Evolutionary conservation across 2,113 vertebrate genomes (phyloP), one percentile per base, ranked within the genome.

Genomic region (Triplophysa rosa): DNA sequence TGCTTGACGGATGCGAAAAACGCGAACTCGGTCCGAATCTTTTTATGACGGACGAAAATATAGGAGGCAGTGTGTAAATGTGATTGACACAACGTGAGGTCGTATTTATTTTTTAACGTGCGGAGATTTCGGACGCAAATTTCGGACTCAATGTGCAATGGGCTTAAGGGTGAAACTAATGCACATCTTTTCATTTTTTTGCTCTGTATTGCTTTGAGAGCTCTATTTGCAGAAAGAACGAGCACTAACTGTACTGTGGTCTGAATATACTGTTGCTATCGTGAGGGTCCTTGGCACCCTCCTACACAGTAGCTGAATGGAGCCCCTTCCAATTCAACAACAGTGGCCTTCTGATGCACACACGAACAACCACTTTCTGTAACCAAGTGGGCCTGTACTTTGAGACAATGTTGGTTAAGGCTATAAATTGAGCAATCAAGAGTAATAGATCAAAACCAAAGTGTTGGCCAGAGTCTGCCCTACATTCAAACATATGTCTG

Each of bases 221-320:
- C 1, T 33, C 17, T 26, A 72, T 37, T 23, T 40, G 52, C 69
- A 71, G 11, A 21, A 21, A 70, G 47, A n/a, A 47, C 23, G 56
- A 49, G 2, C 67, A 23, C 69, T 58, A n/a, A 65, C 45, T 61
- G 33, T 58, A 21, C 42, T 56, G 73, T 76, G 11, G 49, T 29
- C 37, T 63, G n/a, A 65, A 16, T 49, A 29, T 59, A 47, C 59
- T 65, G 58, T 17, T 47, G 42, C 33, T 21, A 33, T 77, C n/a
- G 71, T 12, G 58, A 26, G 33, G 75, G 74, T 47, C 52, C 61
- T 72, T 67, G 61, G 80, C 67, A 23, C 61, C 33, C 67, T 54
- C 47, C 63, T 52, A 54, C 56, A 69, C 23, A 64, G 42, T 19
- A 63, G 67, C 42, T 49, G 59, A 33, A 71, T 52, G 12, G 14